Evolutionary conservation across 2,797 vertebrate genomes (phyloP).

Genomic region (Rhinella marina): DNA sequence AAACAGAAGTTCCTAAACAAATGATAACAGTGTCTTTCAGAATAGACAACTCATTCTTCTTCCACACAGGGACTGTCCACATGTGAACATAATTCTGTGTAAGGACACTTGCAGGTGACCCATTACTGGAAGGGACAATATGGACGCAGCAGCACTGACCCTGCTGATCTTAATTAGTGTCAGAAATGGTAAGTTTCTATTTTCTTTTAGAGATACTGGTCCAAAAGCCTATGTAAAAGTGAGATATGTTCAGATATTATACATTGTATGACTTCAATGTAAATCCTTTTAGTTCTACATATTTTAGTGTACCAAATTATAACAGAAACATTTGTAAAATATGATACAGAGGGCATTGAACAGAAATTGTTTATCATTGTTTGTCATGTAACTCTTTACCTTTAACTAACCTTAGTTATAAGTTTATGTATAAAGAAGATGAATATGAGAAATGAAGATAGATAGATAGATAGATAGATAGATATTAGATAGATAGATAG

Average conservation of each 20-base stretch:
- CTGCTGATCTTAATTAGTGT: slow-evolving; percentile 43
- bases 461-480: background rate
- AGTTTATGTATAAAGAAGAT: too few relatives aligned
- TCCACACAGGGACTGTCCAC: background rate
- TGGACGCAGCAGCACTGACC: slow-evolving; percentile 27
- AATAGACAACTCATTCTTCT: background rate
- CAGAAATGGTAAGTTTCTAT: slow-evolving; percentile 39
- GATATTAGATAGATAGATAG: background rate
- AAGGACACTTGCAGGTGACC: background rate
- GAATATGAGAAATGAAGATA: too few relatives aligned
- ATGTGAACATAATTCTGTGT: background rate
- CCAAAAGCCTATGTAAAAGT: background rate
- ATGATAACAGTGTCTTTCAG: background rate
- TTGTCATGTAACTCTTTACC: too few relatives aligned
- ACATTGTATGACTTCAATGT: background rate
- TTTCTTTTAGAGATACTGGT: background rate
- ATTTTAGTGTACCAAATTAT: background rate
- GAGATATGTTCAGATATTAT: background rate
- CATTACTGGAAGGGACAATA: background rate
- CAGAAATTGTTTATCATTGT: background rate
- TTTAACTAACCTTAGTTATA: too few relatives aligned
- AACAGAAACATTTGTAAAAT: background rate
- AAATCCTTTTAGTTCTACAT: background rate
- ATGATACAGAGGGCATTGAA: background rate
- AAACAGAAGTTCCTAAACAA: slow-evolving; percentile 46